Evolutionary conservation across 2,113 vertebrate genomes (phyloP).

Genomic region (Dipodomys ordii): DNA sequence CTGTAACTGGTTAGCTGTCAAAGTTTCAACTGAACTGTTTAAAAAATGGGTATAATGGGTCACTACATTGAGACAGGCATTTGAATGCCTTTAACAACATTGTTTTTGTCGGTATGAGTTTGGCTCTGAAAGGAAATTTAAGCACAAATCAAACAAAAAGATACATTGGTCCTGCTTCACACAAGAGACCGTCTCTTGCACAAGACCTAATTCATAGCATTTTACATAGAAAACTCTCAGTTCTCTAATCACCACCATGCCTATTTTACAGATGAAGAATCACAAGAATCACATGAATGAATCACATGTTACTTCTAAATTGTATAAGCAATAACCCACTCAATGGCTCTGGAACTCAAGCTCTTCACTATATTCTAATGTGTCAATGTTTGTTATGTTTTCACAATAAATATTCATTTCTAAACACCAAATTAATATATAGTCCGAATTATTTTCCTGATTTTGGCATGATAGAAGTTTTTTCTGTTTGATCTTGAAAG

Average conservation of each 20-base stretch:
- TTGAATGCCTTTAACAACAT: neutral
- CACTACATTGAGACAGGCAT: neutral
- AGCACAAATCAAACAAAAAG: neutral
- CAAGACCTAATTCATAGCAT: neutral
- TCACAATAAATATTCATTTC: neutral
- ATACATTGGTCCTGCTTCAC: neutral
- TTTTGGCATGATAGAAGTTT: neutral
- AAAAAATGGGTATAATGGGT: neutral
- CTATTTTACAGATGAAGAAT: neutral
- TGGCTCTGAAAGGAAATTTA: neutral
- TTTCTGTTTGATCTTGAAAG: neutral
- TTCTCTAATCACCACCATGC: neutral
- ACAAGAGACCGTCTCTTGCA: neutral
- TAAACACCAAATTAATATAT: neutral
- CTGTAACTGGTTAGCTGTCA: neutral
- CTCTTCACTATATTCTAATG: neutral
- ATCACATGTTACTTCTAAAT: neutral
- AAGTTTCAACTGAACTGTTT: conserved; percentile 11
- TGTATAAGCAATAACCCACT: neutral
- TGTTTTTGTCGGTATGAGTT: neutral
- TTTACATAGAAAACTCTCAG: neutral
- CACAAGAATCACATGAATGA: neutral
- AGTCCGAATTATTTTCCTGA: neutral
- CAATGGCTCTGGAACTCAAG: neutral
- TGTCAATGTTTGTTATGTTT: neutral